Conservation (phyloP, 2,113 vertebrate species). For the Macrotus californicus region DNA sequence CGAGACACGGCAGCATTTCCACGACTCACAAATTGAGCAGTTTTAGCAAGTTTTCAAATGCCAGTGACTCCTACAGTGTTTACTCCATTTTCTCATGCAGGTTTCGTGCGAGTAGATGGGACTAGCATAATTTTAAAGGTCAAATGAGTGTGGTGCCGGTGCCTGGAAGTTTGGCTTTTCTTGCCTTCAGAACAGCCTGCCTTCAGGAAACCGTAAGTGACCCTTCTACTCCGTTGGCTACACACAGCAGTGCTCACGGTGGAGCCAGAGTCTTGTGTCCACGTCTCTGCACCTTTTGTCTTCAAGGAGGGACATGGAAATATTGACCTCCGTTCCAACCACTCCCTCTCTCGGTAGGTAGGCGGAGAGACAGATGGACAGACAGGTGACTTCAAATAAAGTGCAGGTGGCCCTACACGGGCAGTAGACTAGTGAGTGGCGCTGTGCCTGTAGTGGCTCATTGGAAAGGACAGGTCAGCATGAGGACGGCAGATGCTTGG, state of each 20-base stretch:
- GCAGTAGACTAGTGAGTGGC: not conserved
- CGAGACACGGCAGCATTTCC: not conserved
- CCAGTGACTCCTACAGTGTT: not conserved
- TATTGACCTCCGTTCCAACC: not conserved
- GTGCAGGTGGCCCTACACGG: not conserved
- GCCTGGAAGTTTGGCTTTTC: not conserved
- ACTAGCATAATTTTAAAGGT: not conserved
- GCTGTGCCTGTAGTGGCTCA: not conserved
- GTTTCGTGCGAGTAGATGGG: not conserved
- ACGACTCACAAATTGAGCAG: not conserved
- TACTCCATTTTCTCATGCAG: not conserved
- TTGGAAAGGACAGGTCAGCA: not conserved
- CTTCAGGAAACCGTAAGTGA: not conserved
- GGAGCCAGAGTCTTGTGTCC: not conserved
- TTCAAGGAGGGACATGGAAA: not conserved
- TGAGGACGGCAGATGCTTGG: not conserved
- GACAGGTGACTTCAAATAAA: not conserved
- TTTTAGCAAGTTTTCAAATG: not conserved
- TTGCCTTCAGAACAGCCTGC: not conserved
- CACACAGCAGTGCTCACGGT: not conserved
- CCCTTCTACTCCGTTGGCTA: not conserved
- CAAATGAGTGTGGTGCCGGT: not conserved
- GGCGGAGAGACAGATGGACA: not conserved
- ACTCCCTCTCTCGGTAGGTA: not conserved
- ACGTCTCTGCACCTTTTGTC: not conserved